Evolutionary conservation across 64 coral and sea anemone species (phyloP).

Genomic region (Actinia tenebrosa): DNA sequence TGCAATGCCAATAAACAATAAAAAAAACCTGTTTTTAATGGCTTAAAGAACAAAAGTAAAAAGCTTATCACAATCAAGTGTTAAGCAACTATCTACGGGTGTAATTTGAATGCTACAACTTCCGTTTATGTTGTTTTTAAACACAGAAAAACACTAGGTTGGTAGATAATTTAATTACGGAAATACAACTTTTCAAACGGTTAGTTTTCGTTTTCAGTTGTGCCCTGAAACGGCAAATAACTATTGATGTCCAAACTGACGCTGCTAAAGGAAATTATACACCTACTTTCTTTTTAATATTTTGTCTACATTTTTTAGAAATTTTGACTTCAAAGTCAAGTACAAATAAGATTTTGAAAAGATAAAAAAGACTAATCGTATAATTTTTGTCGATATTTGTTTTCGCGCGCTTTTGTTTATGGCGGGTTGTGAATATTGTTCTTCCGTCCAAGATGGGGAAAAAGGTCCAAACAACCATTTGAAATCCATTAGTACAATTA

Average conservation of each 20-base stretch:
- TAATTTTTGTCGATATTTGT: background rate
- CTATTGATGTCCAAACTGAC: background rate
- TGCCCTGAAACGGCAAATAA: background rate
- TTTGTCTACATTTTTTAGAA: background rate
- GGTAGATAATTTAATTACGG: background rate
- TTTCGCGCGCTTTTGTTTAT: background rate
- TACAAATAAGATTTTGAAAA: background rate
- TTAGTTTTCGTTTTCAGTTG: constrained; percentile 1
- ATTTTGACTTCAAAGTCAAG: background rate
- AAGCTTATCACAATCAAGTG: too few relatives aligned
- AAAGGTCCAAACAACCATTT: too few relatives aligned
- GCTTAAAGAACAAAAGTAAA: background rate
- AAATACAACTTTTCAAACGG: background rate
- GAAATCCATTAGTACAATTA: background rate
- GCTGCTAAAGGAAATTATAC: background rate
- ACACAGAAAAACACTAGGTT: background rate
- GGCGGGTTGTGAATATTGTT: background rate
- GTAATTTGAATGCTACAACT: background rate
- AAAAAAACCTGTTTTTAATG: background rate
- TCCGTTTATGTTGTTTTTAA: background rate
- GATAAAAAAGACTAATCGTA: background rate
- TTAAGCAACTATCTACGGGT: background rate
- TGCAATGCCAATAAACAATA: background rate
- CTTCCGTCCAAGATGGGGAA: background rate
- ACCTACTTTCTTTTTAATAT: background rate